Evolutionary conservation across 2,888 invertebrate genomes (phyloP), one percentile per base, ranked within the genome.

Genomic region (Panopea generosa): DNA sequence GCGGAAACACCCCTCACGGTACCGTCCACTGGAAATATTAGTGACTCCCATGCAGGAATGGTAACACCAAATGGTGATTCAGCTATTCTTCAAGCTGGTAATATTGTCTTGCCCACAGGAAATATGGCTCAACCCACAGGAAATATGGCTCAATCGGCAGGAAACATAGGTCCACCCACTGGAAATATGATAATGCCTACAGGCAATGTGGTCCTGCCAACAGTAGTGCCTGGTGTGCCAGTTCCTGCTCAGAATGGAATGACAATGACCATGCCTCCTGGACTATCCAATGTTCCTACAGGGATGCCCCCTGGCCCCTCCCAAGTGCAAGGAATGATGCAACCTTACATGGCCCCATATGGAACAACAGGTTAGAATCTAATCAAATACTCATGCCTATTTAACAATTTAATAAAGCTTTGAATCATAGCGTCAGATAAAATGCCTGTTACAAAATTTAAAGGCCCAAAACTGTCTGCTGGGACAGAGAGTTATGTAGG

Each of bases 281-380:
- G 22, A 16, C 52, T 18, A 24, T 7, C 20, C 4, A 22, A 22
- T 22, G 4, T 22, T 20, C 7, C 16, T 45, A 6, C 6, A 45
- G 45, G 45, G 52, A 24, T 26, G 26, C 20, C 22, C 3, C 52
- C 20, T 4, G 16, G 16, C 14, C 9, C 22, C 6, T 3, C 52
- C 3, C 52, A 14, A 16, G 6, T 24, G 22, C 52, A 52, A 16
- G 52, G 52, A 14, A 22, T 52, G 52, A 68, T 74, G 67, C 73
- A 62, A 9, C 78, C 78, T 7, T 77, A 56, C n/a, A 67, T 70
- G 61, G 43, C 59, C 27, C 71, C 76, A 16, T 76, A 67, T 63
- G 77, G 71, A 16, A 27, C 63, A 14, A 57, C 71, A 68, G 76
- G 76, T 76, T 20, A 66, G 6, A 18, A n/a, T n/a, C n/a, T n/a